Evolutionary conservation across 2,797 vertebrate genomes (phyloP), one percentile per base, ranked within the genome.

Genomic region (Acanthurus lineatus): DNA sequence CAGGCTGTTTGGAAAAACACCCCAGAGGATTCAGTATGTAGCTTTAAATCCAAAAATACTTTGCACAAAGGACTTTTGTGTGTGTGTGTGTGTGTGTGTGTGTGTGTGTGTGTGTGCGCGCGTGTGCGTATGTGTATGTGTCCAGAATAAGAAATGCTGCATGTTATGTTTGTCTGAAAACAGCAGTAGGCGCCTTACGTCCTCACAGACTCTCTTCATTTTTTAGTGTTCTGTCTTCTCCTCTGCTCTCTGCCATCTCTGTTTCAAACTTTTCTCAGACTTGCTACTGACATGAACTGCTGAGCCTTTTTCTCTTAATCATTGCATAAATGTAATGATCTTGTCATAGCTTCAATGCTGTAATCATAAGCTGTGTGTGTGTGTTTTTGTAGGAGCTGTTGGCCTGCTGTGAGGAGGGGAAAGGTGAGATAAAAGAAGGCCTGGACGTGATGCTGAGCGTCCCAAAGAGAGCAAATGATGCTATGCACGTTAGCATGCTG

Each of bases 401-500:
- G 83, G 97, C 97, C 11, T 99, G 98, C 90, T 99, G 98, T 0
- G 98, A 99, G 92, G 98, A 99, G 92, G 98, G 98, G 2, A 99
- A 99, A 84, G 98, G 98, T 0, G 98, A 99, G 52, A 97, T 99
- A 38, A 99, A 98, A 84, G 98, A 99, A 73, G 98, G 98, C 6
- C 94, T 99, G 93, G 98, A 99, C 53, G 98, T 99, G 89, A 99
- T 99, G 98, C 96, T 99, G 67, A 99, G 97, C 32, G 98, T 99
- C 69, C 98, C 98, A 1, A 99, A 99, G 94, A 97, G 97, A 93
- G 98, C 98, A 44, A 99, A 99, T 1, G 98, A 99, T 0, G 98
- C 98, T 20, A 99, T 99, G 98, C 98, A 99, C 0, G 97, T 99
- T 89, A 99, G 98, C 97, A 99, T 99, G 98, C 91, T 99, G 90